Conservation (phyloP, 2,797 vertebrate species). For the Adelosebastes latens region DNA sequence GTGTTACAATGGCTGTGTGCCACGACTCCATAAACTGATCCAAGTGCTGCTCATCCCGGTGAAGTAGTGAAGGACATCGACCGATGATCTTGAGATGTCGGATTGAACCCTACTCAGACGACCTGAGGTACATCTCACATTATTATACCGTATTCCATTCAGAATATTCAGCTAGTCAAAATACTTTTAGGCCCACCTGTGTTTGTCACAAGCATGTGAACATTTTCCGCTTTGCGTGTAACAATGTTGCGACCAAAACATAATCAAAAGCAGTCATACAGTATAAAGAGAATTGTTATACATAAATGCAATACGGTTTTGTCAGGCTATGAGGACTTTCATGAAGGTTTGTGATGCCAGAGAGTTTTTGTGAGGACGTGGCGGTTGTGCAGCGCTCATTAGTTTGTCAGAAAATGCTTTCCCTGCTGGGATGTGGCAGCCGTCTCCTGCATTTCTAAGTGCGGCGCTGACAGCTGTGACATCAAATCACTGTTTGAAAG, state of each 20-base stretch:
- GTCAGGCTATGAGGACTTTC: constrained; percentile 40
- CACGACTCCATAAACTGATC: background rate
- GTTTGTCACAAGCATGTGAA: background rate
- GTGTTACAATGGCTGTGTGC: background rate
- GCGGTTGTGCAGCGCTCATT: constrained; percentile 68
- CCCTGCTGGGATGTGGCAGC: constrained; percentile 60
- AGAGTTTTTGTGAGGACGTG: constrained; percentile 41
- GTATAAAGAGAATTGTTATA: constrained; percentile 14
- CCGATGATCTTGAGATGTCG: background rate
- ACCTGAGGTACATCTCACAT: background rate
- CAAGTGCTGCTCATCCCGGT: background rate
- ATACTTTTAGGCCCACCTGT: background rate
- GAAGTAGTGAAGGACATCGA: background rate
- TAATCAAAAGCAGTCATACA: background rate
- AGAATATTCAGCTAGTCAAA: background rate
- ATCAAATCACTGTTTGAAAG: constrained; percentile 76
- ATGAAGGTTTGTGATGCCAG: constrained; percentile 22
- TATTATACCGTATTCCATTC: background rate
- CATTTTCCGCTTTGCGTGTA: background rate
- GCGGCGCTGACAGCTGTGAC: constrained; percentile 76
- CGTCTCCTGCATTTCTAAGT: constrained; percentile 71
- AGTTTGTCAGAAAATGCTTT: constrained; percentile 69
- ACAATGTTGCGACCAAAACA: constrained; percentile 16
- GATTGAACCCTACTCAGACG: background rate
- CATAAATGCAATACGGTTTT: constrained; percentile 20